Percentiles rank a stretch among this genome's conserved stretches.
Conservation (phyloP, 2,888 invertebrate species). For the Chouioia cunea region DNA sequence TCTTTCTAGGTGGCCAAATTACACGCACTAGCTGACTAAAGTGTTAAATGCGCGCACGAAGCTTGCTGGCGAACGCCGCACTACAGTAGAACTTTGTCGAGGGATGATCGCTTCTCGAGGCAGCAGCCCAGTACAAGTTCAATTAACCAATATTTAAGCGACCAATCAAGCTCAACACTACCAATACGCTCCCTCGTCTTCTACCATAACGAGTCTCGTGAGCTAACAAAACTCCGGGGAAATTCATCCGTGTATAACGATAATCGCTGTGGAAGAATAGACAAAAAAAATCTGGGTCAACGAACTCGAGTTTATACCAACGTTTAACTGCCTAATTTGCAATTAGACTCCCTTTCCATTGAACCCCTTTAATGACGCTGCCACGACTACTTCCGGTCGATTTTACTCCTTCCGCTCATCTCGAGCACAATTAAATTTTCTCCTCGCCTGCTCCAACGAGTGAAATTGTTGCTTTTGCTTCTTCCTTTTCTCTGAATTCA, state of each 20-base stretch:
- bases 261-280: too few relatives aligned
- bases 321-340: conserved; percentile 33
- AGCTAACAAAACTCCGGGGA: too few relatives aligned
- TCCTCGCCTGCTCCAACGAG: not conserved
- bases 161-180: conserved; percentile 5
- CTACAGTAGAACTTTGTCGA: conserved; percentile 6
- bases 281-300: not conserved
- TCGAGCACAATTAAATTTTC: conserved; percentile 35
- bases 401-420: conserved; percentile 26
- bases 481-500: not conserved
- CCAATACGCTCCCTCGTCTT: conserved; percentile 1
- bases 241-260: too few relatives aligned
- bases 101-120: conserved; percentile 18
- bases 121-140: conserved; percentile 19
- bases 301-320: not conserved
- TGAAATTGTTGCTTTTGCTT: conserved; percentile 11
- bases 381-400: conserved; percentile 27
- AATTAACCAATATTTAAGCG: conserved; percentile 34
- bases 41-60: too few relatives aligned
- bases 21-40: too few relatives aligned
- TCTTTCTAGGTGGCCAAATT: too few relatives aligned
- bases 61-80: not conserved
- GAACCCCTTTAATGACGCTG: conserved; percentile 21
- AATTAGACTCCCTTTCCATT: conserved; percentile 20
- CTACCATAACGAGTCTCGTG: too few relatives aligned